Evolutionary conservation across 2,113 vertebrate genomes (phyloP).

Genomic region (Colius striatus): DNA sequence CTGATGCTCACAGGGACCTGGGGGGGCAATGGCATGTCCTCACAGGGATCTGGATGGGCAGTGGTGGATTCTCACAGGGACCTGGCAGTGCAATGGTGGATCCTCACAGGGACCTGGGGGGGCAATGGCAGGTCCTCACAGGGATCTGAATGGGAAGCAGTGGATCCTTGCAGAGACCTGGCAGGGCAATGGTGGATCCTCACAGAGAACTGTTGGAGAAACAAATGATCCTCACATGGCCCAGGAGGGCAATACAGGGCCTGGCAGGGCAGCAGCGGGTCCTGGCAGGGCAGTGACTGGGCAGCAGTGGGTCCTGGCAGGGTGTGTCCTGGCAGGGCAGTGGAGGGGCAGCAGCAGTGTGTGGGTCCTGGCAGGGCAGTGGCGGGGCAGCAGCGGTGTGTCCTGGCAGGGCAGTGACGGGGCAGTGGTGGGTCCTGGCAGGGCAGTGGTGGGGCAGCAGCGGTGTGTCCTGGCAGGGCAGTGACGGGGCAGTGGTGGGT

Average conservation of each 20-base stretch:
- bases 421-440: background rate
- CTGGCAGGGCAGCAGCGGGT: too few relatives aligned
- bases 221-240: fast-evolving
- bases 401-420: too few relatives aligned
- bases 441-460: too few relatives aligned
- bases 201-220: background rate
- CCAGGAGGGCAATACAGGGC: too few relatives aligned
- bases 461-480: too few relatives aligned
- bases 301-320: fast-evolving
- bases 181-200: background rate
- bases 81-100: fast-evolving
- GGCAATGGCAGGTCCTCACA: background rate
- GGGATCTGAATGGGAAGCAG: background rate
- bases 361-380: background rate
- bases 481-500: background rate
- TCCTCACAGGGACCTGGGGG: fast-evolving
- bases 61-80: fast-evolving
- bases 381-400: fast-evolving
- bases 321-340: fast-evolving
- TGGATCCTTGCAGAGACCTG: too few relatives aligned
- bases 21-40: background rate
- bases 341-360: fast-evolving
- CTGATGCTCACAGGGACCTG: background rate
- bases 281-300: background rate
- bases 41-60: background rate